Evolutionary conservation across 2,113 vertebrate genomes (phyloP), one percentile per base, ranked within the genome.

Genomic region (Hemicordylus capensis): DNA sequence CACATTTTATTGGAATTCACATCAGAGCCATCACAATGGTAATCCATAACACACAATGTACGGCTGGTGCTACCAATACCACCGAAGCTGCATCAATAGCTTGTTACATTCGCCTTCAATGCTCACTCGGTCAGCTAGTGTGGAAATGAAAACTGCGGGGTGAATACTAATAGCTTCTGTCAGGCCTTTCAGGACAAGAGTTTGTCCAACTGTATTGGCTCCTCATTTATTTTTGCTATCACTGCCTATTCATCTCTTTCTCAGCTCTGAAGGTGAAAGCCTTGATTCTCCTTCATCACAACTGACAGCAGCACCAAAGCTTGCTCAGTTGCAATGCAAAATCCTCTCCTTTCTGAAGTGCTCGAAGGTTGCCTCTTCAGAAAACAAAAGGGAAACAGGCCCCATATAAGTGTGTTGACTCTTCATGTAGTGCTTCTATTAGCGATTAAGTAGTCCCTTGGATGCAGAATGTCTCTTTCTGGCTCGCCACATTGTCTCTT

Each of bases 81-180:
- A 22, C 31, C 1, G 46, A 86, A 88, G 85, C 88, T 89, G 74
- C 85, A 82, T 94, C 2, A 0, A 83, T 89, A 92, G 37, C 75
- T 92, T 88, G 73, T 86, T 86, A 84, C 64, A 76, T 15, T 76
- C 88, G 70, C 81, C 80, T 92, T 90, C 26, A 14, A 6, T 80
- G 74, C 72, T 88, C 83, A 81, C 67, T 91, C 86, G 34, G 82
- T 81, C 86, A 64, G 63, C 34, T 89, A 85, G 89, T 87, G 81
- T 88, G 86, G 90, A 93, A 91, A 94, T 86, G 88, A 93, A 87
- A 93, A 67, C 56, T 34, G 48, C 76, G 80, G 88, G 67, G 59
- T 91, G 94, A 96, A 96, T 94, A 75, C 74, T 95, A 92, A 95
- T 89, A 80, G 80, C n/a, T 89, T 91, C 77, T 90, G 86, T 91